phyloP scores from a whole-genome alignment of 2,113 vertebrate genomes.

The Pitta sordida region DNA sequence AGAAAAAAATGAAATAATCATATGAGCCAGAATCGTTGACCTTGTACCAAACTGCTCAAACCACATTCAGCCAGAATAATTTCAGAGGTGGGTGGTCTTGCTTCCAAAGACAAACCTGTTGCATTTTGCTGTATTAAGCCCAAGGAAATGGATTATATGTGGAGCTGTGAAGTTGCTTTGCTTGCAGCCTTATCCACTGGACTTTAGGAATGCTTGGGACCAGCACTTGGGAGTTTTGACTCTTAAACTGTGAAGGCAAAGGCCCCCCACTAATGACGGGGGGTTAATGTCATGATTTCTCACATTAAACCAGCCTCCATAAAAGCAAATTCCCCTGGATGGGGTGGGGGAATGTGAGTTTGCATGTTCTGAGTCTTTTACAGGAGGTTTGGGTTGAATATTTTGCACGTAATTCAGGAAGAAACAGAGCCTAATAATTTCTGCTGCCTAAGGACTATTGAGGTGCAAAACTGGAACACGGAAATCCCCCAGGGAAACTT shows the following conservation, averaged over 20 bases:
- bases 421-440: not conserved
- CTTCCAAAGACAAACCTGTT: not conserved
- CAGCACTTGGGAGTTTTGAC: not conserved
- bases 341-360: not conserved
- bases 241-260: not conserved
- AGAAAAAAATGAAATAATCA: too few relatives aligned
- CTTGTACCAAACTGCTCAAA: not conserved
- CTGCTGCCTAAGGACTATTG: not conserved
- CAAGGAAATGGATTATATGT: not conserved
- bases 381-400: not conserved
- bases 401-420: not conserved
- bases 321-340: not conserved
- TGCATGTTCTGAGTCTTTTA: not conserved
- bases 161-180: not conserved
- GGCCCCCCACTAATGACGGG: not conserved
- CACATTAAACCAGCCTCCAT: not conserved
- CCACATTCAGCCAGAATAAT: not conserved
- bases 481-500: slow-evolving; percentile 4
- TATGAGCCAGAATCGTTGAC: not conserved
- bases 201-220: not conserved
- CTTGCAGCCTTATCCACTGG: not conserved
- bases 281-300: not conserved
- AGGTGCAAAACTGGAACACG: not conserved
- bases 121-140: not conserved
- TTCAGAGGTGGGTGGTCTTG: not conserved